Evolutionary conservation across 2,888 invertebrate species (phyloP), one percentile per base, ranked within the genome.

Genomic region (Drosophila mayaguana): DNA sequence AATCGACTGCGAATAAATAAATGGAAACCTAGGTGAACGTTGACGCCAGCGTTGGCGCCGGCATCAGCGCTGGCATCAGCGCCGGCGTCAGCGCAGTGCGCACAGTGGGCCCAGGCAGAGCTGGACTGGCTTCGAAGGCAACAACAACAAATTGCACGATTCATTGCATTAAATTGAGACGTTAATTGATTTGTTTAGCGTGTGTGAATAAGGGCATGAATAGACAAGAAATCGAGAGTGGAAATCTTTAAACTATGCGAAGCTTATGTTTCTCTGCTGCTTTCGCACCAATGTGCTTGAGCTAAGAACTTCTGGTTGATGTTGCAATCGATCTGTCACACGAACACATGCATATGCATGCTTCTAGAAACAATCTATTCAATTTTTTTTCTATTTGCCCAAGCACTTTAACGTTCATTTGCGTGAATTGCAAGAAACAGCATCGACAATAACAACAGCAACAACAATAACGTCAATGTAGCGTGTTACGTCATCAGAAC

Each of bases 401-500:
- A 65, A 25, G 25, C 66, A 79, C 56, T 67, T 59, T 45, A 61
- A 65, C 57, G 61, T 51, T 63, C 54, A 75, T 88, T 84, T 80
- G 69, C 83, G 72, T 83, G 80, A 73, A 53, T 83, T 86, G 86
- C 78, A 78, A 46, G 63, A 80, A 71, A 69, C 65, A 60, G 54
- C 68, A 68, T 63, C 61, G 43, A 36, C 34, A 48, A 55, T 46
- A 55, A 18, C 43, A 65, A 14, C 20, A 43, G 12, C 45, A 63
- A 53, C 40, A 80, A 66, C 64, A 56, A 53, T 38, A 62, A 63
- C 55, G 61, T 53, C 50, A 61, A 60, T 36, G 71, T 46, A 51
- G 51, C 65, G 53, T 76, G 65, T 84, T 84, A 89, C 84, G 89
- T 87, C 84, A 84, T 77, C 65, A 87, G 84, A 84, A 89, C 84